Percentiles rank a stretch among this genome's conserved stretches.
Conservation (phyloP, 2,888 invertebrate species). For the Eueremaeus valkanovi region DNA sequence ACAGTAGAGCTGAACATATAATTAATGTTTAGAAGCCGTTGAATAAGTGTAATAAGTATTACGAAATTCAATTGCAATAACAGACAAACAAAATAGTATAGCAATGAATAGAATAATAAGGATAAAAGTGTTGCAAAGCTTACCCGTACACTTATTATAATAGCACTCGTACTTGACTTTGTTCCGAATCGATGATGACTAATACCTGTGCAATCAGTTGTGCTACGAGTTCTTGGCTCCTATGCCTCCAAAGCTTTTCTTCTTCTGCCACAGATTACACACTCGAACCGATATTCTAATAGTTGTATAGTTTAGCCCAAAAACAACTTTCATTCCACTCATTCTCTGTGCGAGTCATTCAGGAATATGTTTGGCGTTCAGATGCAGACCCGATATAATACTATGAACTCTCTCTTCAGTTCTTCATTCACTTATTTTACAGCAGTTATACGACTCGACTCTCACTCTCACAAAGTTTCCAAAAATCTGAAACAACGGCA, state of each 20-base stretch:
- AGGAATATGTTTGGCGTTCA: no score
- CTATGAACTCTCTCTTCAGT: not conserved
- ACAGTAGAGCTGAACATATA: not conserved
- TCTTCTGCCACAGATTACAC: not conserved
- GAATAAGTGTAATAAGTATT: conserved; percentile 22
- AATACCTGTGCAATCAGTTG: conserved; percentile 2
- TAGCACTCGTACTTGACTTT: conserved; percentile 1
- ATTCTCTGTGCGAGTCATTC: not conserved
- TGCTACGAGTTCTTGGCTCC: not conserved
- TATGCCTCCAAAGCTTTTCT: conserved; percentile 13
- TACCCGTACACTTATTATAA: not conserved
- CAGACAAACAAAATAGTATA: no score
- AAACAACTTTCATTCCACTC: conserved; percentile 4
- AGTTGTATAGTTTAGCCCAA: not conserved
- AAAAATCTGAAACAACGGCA: not conserved
- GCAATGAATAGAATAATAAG: not conserved
- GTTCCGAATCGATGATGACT: conserved; percentile 19
- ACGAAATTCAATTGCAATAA: conserved; percentile 25
- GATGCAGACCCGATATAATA: not conserved
- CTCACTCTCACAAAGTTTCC: not conserved
- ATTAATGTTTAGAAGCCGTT: not conserved
- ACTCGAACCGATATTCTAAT: conserved; percentile 3
- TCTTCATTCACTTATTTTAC: conserved; percentile 16
- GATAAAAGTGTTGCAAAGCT: not conserved
- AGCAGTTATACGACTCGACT: not conserved